Percentiles rank a stretch among this genome's conserved stretches.
These are phyloP conservation scores for Natrix natrix DNA, from an alignment of 2,797 vertebrate genomes.

Conservation along the genomic window DNA sequence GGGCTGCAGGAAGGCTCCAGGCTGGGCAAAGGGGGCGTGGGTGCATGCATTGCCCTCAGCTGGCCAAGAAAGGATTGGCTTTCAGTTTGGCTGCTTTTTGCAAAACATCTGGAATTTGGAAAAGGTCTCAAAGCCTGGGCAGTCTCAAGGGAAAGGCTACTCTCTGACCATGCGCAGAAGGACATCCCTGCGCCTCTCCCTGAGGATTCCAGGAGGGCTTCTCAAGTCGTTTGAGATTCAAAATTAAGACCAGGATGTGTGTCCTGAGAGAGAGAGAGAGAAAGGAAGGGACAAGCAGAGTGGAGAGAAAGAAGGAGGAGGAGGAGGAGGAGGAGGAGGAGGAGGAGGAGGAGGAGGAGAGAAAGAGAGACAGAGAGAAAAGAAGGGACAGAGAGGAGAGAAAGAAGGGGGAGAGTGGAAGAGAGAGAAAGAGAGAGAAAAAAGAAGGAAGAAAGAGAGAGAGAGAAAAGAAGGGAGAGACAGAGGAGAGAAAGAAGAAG, in stretches of 20 bases:
- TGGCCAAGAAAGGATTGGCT: no score
- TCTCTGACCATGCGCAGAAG: background rate
- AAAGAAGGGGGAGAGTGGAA: no score
- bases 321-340: background rate
- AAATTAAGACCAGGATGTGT: background rate
- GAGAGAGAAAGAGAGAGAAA: background rate
- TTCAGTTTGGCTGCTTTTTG: background rate
- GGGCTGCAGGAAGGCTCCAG: background rate
- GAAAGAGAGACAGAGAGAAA: fast-evolving
- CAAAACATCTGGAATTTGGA: background rate
- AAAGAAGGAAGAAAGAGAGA: no score
- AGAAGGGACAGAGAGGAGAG: no score
- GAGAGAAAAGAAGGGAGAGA: no score
- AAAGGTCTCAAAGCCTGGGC: background rate
- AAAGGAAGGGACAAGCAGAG: no score
- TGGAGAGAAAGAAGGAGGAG: no score
- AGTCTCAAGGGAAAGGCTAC: background rate
- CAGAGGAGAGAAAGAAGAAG: no score
- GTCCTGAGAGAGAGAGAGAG: background rate
- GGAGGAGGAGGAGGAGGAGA: background rate
- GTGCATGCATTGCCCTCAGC: background rate
- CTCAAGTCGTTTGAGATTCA: background rate
- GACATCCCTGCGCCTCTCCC: background rate
- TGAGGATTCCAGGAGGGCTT: no score
- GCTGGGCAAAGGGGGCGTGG: no score